phyloP scores from a whole-genome alignment of 2,113 vertebrate genomes.

The Dicrurus megarhynchus region DNA sequence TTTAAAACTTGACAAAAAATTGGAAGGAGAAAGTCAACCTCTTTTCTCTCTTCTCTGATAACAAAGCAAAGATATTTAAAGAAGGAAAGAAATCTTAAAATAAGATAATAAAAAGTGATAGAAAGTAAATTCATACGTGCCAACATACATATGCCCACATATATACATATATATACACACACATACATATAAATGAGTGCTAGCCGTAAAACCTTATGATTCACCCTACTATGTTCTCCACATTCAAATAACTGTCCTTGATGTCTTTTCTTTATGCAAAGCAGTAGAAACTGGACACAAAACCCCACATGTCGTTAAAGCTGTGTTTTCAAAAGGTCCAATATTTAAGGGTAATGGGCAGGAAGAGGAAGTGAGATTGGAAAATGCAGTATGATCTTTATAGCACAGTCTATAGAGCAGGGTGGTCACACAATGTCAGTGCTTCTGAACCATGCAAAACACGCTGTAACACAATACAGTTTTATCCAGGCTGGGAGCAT shows the following conservation, averaged over 20 bases:
- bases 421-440: background rate
- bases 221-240: background rate
- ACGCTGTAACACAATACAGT: background rate
- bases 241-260: background rate
- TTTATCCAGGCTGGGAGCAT: background rate
- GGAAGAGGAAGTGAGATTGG: background rate
- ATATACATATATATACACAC: background rate
- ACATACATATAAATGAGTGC: too few species aligned
- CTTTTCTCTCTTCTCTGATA: background rate
- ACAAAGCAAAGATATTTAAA: background rate
- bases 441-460: background rate
- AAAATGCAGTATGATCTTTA: background rate
- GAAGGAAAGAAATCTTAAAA: background rate
- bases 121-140: background rate
- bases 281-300: background rate
- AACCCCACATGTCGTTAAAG: background rate
- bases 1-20: background rate
- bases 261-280: background rate
- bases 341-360: background rate
- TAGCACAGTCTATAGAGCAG: fast-evolving
- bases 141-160: background rate
- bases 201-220: background rate
- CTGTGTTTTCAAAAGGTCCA: background rate
- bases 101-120: background rate
- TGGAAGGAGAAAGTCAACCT: background rate